Base-by-base conservation (phyloP, 2,113 vertebrate genomes). In the Clarias macrocephalus region DNA sequence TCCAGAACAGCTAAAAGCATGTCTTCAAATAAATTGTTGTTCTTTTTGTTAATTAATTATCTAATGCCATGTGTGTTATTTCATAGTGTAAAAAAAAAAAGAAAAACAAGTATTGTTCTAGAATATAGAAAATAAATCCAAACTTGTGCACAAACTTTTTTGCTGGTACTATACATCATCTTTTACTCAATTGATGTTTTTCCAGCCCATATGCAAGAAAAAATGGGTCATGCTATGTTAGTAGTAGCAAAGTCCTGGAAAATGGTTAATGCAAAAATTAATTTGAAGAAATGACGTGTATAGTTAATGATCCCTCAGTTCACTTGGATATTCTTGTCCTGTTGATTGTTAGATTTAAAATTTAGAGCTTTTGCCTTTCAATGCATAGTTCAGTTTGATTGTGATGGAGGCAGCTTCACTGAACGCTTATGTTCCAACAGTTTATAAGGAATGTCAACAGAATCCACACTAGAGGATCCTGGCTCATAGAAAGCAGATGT, bases 401-500 rank as follows among this genome's bases (percentile, higher is more conserved):
- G 23, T 23, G 42, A 33, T 18, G 56, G 63, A 28, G 25, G 37
- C 7, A 8, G 21, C 21, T 42, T n/a, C 56, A 60, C 13, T 28
- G 30, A 42, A 48, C 28, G 2, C 62, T 59, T 73, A 23, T 42
- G 56, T 18, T 84, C 28, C 19, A 73, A 8, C 6, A 33, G 28
- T 60, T 48, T 18, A 37, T 21, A 84, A 73, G 21, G 13, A 8
- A 23, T 56, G 37, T 60, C 10, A 12, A 75, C 70, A 37, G 60
- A 75, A 60, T 60, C 23, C 70, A 48, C 62, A 60, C 23, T 13
- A 48, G 18, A 59, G 28, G 48, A 19, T 70, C 68, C 73, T 23
- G 7, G 83, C 72, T 75, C 6, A 75, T 57, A 85, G 23, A 85
- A 85, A 85, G 83, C 33, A 85, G 68, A 30, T 42, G 19, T 21